phyloP scores from a whole-genome alignment of 2,888 invertebrate genomes.

The Trichogramma evanescens region DNA sequence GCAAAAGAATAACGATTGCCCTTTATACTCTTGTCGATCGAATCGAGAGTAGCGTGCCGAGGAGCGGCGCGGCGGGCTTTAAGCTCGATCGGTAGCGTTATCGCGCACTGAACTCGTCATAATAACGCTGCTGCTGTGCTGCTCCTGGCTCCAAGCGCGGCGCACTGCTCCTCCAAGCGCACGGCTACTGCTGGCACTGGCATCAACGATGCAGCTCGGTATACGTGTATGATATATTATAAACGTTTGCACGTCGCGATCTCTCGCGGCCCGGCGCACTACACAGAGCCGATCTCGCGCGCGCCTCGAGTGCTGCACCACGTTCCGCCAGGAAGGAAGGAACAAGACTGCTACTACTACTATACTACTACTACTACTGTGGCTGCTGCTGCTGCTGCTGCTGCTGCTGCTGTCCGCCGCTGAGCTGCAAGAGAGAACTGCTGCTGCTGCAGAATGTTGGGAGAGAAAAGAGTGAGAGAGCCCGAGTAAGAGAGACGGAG shows the following conservation, averaged over 20 bases:
- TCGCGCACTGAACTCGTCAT: no score
- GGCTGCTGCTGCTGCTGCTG: not conserved
- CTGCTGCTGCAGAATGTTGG: conserved; percentile 3
- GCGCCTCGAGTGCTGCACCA: not conserved
- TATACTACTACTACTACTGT: not conserved
- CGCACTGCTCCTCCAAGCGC: no score
- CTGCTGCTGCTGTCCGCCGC: not conserved
- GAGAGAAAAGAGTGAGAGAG: not conserved
- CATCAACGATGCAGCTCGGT: no score
- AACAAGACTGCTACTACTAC: not conserved
- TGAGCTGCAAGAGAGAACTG: not conserved
- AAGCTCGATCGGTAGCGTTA: no score
- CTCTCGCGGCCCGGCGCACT: no score
- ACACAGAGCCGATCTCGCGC: not conserved
- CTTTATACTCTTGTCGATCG: no score
- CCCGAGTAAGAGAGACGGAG: not conserved
- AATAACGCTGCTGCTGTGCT: not conserved
- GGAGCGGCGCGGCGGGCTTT: no score
- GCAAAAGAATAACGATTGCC: no score
- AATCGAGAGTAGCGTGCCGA: no score
- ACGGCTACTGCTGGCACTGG: no score
- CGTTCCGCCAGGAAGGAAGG: conserved; percentile 6
- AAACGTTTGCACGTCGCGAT: no score
- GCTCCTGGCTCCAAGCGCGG: not conserved
- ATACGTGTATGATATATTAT: no score